phyloP scores from a whole-genome alignment of 1,140 invertebrate species.

The Drusus annulatus region DNA sequence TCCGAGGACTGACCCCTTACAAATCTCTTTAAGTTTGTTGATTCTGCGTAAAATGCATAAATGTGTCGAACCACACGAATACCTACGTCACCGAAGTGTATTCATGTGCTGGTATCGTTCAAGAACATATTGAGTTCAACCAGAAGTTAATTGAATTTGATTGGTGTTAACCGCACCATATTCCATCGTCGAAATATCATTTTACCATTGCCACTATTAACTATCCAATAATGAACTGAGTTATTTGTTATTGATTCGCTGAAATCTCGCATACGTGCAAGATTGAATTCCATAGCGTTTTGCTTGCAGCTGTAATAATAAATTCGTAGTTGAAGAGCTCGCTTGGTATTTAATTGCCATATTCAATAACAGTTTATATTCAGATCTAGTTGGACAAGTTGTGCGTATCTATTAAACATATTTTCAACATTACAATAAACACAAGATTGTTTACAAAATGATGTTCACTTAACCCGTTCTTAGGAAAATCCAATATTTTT shows the following conservation, averaged over 20 bases:
- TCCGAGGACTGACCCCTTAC: not conserved
- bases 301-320: not conserved
- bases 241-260: not conserved
- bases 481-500: no score
- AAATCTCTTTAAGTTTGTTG: no score
- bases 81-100: not conserved
- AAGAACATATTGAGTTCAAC: not conserved
- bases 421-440: no score
- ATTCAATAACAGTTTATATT: no score
- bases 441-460: no score
- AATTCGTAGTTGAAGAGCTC: not conserved
- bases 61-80: no score
- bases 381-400: no score
- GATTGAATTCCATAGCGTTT: not conserved
- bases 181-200: not conserved
- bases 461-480: no score
- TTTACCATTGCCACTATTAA: not conserved
- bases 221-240: not conserved
- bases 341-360: not conserved
- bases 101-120: not conserved
- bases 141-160: constrained; percentile 3
- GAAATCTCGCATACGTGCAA: not conserved
- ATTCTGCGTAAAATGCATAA: no score
- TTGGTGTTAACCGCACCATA: not conserved
- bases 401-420: no score